A percentile compares a stretch with the other conserved stretches of the same genome.
These are phyloP conservation scores for Tauraco hartlaubi DNA, from an alignment of 2,797 vertebrate species.

Conservation along the genomic window DNA sequence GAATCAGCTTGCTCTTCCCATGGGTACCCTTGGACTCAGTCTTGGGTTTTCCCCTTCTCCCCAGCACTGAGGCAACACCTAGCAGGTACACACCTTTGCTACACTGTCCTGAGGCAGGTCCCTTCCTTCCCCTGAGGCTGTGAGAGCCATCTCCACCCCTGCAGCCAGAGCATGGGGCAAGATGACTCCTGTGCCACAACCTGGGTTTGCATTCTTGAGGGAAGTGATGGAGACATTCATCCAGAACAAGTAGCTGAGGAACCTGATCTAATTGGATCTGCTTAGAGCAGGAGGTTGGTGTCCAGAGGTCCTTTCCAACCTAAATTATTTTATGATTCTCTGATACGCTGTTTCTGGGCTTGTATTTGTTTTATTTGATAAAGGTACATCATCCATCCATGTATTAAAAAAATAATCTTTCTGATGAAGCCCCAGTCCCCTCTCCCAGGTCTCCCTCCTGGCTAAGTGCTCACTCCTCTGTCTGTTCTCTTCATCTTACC, in stretches of 20 bases:
- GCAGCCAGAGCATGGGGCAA: neutral
- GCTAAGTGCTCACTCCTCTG: neutral
- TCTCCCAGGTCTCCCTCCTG: neutral
- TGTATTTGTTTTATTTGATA: constrained; percentile 82
- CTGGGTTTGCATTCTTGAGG: neutral
- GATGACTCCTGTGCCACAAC: neutral
- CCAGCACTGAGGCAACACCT: neutral
- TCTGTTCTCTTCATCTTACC: neutral
- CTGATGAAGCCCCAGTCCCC: constrained; percentile 38
- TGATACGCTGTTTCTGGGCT: neutral
- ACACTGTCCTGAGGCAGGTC: neutral
- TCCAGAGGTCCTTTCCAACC: neutral
- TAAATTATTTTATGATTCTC: neutral
- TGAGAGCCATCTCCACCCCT: neutral
- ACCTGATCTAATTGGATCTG: neutral
- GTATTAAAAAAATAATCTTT: constrained; percentile 85
- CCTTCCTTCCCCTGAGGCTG: neutral
- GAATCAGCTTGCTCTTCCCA: neutral
- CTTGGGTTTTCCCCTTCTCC: neutral
- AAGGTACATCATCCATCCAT: constrained; percentile 77
- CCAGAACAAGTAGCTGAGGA: neutral
- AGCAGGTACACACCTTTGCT: neutral
- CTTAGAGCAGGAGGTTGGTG: neutral
- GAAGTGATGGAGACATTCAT: neutral
- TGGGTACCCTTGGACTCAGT: neutral